phyloP scores from a whole-genome alignment of 2,113 vertebrate genomes.

The Isurus oxyrinchus region DNA sequence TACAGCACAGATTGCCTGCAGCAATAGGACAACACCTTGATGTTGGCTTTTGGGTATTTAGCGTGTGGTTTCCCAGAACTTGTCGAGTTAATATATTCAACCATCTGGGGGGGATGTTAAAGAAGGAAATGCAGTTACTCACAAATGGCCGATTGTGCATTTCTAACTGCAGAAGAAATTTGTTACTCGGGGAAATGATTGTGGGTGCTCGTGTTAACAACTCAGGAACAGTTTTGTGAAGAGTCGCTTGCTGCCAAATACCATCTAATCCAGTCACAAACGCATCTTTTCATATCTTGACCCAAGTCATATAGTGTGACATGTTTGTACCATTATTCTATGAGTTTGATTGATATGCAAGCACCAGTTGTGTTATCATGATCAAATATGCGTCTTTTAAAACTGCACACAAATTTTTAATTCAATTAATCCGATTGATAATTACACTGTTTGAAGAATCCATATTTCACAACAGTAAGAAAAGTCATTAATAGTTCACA shows the following conservation, averaged over 20 bases:
- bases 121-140: background rate
- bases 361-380: background rate
- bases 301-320: too few relatives aligned
- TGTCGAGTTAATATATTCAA: background rate
- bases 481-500: slow-evolving; percentile 32
- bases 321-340: background rate
- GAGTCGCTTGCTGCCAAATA: background rate
- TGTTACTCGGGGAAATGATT: background rate
- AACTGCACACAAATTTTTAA: background rate
- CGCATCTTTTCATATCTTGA: too few relatives aligned
- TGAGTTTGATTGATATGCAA: background rate
- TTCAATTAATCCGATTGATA: background rate
- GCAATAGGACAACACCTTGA: background rate
- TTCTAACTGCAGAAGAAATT: background rate
- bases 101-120: background rate
- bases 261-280: background rate
- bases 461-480: background rate
- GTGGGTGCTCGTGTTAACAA: background rate
- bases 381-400: background rate
- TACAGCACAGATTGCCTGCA: background rate
- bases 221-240: background rate
- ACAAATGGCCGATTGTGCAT: background rate
- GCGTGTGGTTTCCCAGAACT: background rate
- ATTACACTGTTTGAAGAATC: background rate
- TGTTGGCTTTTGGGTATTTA: background rate